A percentile compares a stretch with the other conserved stretches of the same genome.
These are phyloP conservation scores for Ochropleura leucogaster DNA, from an alignment of 2,888 invertebrate genomes.

Conservation along the genomic window DNA sequence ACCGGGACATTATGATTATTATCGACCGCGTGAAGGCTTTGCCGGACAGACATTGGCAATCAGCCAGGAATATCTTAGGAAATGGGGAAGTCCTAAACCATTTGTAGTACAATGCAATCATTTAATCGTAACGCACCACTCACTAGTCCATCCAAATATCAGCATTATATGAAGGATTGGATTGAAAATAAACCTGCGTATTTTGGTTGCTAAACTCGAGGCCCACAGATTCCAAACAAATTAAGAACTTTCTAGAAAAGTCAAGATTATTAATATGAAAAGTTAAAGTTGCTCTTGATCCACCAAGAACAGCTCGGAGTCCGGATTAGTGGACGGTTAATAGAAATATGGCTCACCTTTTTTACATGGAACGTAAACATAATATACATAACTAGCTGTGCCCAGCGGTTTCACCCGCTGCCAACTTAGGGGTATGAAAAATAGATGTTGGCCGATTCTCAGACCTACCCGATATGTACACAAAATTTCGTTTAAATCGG, in stretches of 20 bases:
- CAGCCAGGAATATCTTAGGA: conserved; percentile 37
- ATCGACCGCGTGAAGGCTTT: conserved; percentile 28
- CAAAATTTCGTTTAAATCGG: too few relatives aligned
- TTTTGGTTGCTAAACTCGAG: neutral
- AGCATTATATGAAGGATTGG: too few relatives aligned
- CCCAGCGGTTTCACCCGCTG: too few relatives aligned
- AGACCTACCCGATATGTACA: too few relatives aligned
- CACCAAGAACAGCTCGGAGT: neutral
- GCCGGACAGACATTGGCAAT: conserved; percentile 13
- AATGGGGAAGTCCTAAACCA: conserved; percentile 2
- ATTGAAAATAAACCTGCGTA: neutral
- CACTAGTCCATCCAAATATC: neutral
- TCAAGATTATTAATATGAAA: neutral
- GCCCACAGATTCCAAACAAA: neutral
- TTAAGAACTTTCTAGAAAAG: neutral
- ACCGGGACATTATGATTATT: neutral
- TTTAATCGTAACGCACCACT: neutral
- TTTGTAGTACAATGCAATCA: conserved; percentile 13
- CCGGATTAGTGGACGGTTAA: neutral
- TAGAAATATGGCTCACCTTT: neutral
- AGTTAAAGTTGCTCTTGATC: neutral
- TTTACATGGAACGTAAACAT: neutral
- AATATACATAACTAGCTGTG: neutral
- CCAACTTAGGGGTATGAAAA: too few relatives aligned
- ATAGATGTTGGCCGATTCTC: too few relatives aligned